Evolutionary conservation across 2,797 vertebrate species (phyloP), one percentile per base, ranked within the genome.

Genomic region (Ctenosaura bakeri): DNA sequence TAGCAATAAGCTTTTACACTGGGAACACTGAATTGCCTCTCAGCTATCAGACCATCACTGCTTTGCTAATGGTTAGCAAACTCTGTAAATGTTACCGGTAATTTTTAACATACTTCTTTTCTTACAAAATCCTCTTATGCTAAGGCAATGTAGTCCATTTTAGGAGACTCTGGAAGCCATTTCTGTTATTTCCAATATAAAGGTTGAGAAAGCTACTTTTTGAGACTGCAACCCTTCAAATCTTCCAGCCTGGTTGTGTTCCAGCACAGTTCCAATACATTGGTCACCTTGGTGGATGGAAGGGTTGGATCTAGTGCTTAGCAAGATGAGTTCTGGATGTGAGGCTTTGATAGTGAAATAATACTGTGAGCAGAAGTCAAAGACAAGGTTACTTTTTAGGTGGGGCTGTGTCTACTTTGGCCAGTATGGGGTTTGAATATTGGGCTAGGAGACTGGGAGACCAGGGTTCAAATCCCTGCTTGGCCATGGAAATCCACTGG

Each of bases 311-410:
- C 93, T 90, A 0, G 9, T 90, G 85, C 89, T 91, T 91, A 88
- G 94, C 92, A 69, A 91, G 88, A 83, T 38, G 71, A 64, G 86
- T 8, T 3, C 13, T 54, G 92, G 87, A 88, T 18, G 83, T 92
- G 77, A 85, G 89, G 93, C 38, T 89, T 90, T 89, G 89, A 89
- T 91, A 90, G 93, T 92, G 86, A 79, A 35, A 88, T 95, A 93
- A 91, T 64, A 42, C 85, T 91, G 81, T 46, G 5, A 32, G 66
- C 26, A 29, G 76, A 78, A 50, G 12, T 13, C 74, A 46, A 77
- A 46, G 74, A 77, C 35, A 77, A 77, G 38, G 7, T 77, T 42
- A 77, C 35, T 77, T 18, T 77, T 46, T 46, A 42, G 29, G 20
- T 32, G 35, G 74, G 20, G 38, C 6, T 42, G 46, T 77, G 9